Evolutionary conservation across 2,888 invertebrate species (phyloP).

Genomic region (Sialis lutaria): DNA sequence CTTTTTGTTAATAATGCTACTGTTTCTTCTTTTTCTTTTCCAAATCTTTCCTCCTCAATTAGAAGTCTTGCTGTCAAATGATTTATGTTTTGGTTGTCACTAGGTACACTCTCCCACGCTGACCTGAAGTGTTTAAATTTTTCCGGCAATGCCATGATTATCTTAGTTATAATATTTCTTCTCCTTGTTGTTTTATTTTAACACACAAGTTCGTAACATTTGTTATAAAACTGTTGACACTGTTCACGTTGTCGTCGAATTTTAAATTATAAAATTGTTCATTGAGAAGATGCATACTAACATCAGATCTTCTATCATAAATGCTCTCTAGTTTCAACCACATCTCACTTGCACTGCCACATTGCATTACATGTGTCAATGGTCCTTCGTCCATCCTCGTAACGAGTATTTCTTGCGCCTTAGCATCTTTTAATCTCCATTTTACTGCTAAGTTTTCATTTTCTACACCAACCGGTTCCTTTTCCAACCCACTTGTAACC

Average conservation of each 20-base stretch:
- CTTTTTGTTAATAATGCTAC: background rate
- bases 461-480: background rate
- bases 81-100: conserved; percentile 12
- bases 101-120: conserved; percentile 14
- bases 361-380: conserved; percentile 11
- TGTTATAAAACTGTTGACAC: background rate
- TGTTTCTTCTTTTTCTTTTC: conserved; percentile 7
- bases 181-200: background rate
- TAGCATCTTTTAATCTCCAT: conserved; percentile 11
- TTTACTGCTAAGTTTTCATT: background rate
- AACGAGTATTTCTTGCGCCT: conserved; percentile 12
- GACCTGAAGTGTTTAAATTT: conserved; percentile 10
- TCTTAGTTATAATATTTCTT: conserved; percentile 9
- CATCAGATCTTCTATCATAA: conserved; percentile 5
- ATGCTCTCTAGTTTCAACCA: conserved; percentile 9
- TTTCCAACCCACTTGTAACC: background rate
- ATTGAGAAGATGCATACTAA: conserved; percentile 11
- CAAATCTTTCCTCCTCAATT: conserved; percentile 10
- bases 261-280: background rate
- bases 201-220: background rate
- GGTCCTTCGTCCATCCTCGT: conserved; percentile 12
- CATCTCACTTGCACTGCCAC: conserved; percentile 12
- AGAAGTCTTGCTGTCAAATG: conserved; percentile 12
- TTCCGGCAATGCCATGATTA: conserved; percentile 11
- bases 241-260: too few relatives aligned